phyloP scores from a whole-genome alignment of 2,797 vertebrate species.

The Platalea minor region DNA sequence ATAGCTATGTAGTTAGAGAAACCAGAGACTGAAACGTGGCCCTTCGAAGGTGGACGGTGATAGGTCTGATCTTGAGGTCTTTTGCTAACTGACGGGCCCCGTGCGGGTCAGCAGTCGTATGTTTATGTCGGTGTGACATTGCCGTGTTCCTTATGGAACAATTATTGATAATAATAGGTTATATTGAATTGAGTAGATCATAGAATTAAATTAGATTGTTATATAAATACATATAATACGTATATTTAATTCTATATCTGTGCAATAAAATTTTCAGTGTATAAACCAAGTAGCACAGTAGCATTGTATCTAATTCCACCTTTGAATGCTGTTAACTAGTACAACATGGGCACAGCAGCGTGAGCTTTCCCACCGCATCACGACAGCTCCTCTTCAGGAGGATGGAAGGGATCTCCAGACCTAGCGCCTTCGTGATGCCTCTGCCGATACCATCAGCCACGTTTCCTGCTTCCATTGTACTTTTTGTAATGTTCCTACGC shows the following conservation, averaged over 20 bases:
- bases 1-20: background rate
- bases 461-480: background rate
- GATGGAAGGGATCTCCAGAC: background rate
- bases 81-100: background rate
- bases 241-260: background rate
- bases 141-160: background rate
- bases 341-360: background rate
- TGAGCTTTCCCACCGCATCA: background rate
- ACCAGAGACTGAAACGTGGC: background rate
- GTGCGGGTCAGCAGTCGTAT: background rate
- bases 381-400: background rate
- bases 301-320: background rate
- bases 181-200: background rate
- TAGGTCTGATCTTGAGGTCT: background rate
- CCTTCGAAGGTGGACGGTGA: background rate
- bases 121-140: background rate
- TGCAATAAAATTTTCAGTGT: background rate
- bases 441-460: background rate
- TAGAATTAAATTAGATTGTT: background rate
- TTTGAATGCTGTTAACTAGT: background rate
- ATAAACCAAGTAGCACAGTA: background rate
- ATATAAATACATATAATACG: background rate
- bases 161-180: background rate
- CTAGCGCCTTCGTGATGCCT: background rate
- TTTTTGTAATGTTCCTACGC: background rate